Conservation (phyloP, 1,140 invertebrate species). For the Diabrotica virgifera region DNA sequence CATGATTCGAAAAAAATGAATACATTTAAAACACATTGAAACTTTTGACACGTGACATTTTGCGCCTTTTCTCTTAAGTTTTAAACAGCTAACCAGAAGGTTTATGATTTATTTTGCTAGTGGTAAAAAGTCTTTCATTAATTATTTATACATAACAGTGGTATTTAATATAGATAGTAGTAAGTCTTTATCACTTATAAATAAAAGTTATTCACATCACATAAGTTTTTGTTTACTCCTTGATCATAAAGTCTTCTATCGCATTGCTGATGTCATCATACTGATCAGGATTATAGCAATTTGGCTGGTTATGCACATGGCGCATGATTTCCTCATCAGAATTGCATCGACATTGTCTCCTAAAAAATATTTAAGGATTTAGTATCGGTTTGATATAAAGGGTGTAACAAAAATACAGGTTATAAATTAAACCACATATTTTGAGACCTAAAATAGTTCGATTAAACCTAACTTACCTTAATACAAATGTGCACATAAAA, state of each 20-base stretch:
- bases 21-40: too few relatives aligned
- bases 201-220: constrained; percentile 15
- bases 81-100: too few relatives aligned
- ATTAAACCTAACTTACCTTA: too few relatives aligned
- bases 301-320: constrained; percentile 45
- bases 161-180: neutral
- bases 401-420: too few relatives aligned
- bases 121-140: neutral
- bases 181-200: constrained; percentile 7
- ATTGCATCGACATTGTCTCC: constrained; percentile 48
- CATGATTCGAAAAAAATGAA: too few relatives aligned
- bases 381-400: too few relatives aligned
- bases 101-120: neutral
- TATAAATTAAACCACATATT: too few relatives aligned
- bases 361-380: constrained; percentile 18
- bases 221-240: neutral
- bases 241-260: constrained; percentile 19
- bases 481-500: too few relatives aligned
- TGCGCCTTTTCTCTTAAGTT: too few relatives aligned
- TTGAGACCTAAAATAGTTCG: too few relatives aligned
- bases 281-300: constrained; percentile 40
- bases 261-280: constrained; percentile 18
- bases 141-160: neutral
- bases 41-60: too few relatives aligned
- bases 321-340: constrained; percentile 46